Evolutionary conservation across 2,797 vertebrate species (phyloP), one percentile per base, ranked within the genome.

Genomic region (Phalloptychus januarius): DNA sequence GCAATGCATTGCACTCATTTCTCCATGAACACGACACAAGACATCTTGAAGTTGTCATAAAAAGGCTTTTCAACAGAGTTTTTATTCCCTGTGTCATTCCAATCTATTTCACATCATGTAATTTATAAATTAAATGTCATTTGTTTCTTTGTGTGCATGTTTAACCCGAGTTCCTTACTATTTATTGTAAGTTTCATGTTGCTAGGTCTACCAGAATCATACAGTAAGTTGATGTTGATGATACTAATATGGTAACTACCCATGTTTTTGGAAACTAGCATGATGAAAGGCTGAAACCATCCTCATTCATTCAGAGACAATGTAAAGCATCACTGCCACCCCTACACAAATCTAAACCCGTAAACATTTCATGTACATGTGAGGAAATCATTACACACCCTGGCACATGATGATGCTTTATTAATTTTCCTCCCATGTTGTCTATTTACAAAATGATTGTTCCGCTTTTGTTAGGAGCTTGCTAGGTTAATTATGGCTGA

Each of bases 401-500:
- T 72, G 18, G 73, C 40, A 81, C 75, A 76, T 72, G 79, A 83
- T 48, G 75, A 74, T 77, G 73, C 50, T 63, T 28, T 75, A 71
- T 79, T 80, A 1, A 65, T 77, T 75, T 40, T n/a, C 48, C 44
- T n/a, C 78, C 33, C 78, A 2, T 81, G 78, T 85, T 81, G 83
- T 91, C 76, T 86, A 74, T 91, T 87, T 85, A 91, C 75, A 78
- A 52, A 86, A 86, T 3, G 11, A 81, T 82, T 79, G 75, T 85
- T 79, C 69, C 31, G 78, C 88, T 87, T 85, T 89, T 89, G 83
- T 88, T 75, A 58, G 23, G 80, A 85, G 83, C 80, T 79, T 82
- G 85, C 76, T 80, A 48, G 86, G 87, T 91, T 92, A 92, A 93
- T 93, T 92, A 84, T 83, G 79, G 77, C 82, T 83, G 83, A 89